Conservation (phyloP, 2,888 invertebrate species). For the Dromius quadrimaculatus region DNA sequence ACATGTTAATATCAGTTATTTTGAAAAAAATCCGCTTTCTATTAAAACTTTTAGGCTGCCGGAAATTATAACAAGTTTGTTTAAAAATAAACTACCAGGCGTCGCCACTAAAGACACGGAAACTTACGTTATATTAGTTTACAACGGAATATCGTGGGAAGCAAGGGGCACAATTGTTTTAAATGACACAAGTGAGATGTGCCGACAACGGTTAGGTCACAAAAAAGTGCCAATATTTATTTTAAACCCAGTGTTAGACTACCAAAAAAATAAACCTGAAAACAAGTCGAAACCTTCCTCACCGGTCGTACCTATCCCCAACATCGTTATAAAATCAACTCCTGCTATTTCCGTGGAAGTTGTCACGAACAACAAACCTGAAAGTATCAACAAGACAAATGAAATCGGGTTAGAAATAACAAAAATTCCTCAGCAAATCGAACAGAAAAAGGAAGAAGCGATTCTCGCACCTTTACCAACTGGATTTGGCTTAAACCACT, state of each 20-base stretch:
- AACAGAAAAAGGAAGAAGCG: constrained; percentile 52
- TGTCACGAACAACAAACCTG: not conserved
- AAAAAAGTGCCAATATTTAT: constrained; percentile 30
- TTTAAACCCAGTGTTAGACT: constrained; percentile 8
- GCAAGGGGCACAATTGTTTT: constrained; percentile 52
- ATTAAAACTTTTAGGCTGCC: constrained; percentile 43
- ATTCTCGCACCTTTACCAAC: constrained; percentile 63
- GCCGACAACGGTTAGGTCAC: constrained; percentile 15
- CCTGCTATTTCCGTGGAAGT: constrained; percentile 43
- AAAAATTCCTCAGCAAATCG: constrained; percentile 19
- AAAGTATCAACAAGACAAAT: not conserved
- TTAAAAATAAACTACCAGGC: constrained; percentile 41
- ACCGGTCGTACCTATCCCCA: too few relatives aligned
- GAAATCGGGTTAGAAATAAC: constrained; percentile 20
- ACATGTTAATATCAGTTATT: constrained; percentile 35
- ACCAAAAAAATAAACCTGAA: not conserved
- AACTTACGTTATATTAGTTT: constrained; percentile 53
- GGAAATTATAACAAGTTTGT: constrained; percentile 50
- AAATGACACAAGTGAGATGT: constrained; percentile 40
- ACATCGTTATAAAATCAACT: constrained; percentile 19
- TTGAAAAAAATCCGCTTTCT: constrained; percentile 13
- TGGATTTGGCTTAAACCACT: constrained; percentile 63
- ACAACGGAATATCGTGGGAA: constrained; percentile 53
- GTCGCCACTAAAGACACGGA: constrained; percentile 31
- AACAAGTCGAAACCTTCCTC: not conserved